These are phyloP conservation scores for Ephialtes manifestator DNA, from an alignment of 2,888 invertebrate genomes.

Conservation along the genomic window DNA sequence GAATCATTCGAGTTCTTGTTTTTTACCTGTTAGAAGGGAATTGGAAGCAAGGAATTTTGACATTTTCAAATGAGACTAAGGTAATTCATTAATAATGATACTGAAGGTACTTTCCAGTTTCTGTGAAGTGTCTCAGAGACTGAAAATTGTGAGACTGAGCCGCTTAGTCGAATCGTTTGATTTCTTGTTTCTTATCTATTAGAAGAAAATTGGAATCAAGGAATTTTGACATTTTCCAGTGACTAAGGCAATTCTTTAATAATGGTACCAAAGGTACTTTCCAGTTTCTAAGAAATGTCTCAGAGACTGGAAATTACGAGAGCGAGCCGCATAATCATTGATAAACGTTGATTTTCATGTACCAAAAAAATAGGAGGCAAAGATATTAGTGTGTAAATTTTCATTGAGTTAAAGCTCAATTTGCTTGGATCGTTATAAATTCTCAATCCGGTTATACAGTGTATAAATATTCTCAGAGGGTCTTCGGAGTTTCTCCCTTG, in stretches of 20 bases:
- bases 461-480: constrained; percentile 25
- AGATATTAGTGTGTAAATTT: not conserved
- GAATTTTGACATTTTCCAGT: too few relatives aligned
- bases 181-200: not conserved
- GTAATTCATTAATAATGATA: not conserved
- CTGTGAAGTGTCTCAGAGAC: not conserved
- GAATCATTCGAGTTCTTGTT: not conserved
- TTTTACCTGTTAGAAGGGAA: too few relatives aligned
- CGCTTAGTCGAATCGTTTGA: not conserved
- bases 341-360: not conserved
- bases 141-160: not conserved
- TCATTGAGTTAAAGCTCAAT: not conserved
- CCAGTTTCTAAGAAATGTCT: too few relatives aligned
- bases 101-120: too few relatives aligned
- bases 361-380: too few relatives aligned
- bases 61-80: not conserved
- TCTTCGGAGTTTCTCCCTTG: not conserved
- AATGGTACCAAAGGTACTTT: too few relatives aligned
- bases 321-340: constrained; percentile 1
- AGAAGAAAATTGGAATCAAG: too few relatives aligned
- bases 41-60: too few relatives aligned
- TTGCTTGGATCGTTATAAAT: not conserved
- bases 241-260: not conserved
- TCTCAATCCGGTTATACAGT: constrained; percentile 26
- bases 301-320: not conserved